A percentile compares a stretch with the other conserved stretches of the same genome.
Evolutionary conservation across 2,113 vertebrate species (phyloP).

Genomic region (Lucifuga dentata): DNA sequence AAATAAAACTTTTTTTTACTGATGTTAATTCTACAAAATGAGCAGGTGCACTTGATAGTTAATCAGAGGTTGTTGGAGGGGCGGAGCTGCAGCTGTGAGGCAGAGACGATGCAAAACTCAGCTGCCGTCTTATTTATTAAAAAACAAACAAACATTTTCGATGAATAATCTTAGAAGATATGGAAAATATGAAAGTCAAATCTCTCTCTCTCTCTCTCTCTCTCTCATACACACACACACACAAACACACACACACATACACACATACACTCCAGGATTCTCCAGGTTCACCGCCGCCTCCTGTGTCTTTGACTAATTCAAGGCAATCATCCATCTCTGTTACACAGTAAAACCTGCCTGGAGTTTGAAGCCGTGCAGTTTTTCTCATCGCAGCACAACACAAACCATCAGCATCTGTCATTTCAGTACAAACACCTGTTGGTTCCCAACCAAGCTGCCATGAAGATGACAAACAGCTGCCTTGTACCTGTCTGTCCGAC

Average conservation of each 20-base stretch:
- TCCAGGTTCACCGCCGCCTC: constrained; percentile 61
- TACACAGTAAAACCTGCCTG: constrained; percentile 48
- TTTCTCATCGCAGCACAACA: constrained; percentile 7
- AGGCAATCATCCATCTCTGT: constrained; percentile 51
- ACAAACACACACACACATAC: background rate
- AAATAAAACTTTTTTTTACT: too few species aligned
- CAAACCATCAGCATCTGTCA: constrained; percentile 34
- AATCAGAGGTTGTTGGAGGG: too few species aligned
- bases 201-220: background rate
- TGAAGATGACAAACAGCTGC: constrained; percentile 44
- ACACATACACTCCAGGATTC: background rate
- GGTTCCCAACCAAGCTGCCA: background rate
- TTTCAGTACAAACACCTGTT: constrained; percentile 51
- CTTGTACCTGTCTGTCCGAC: constrained; percentile 25
- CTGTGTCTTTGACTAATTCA: constrained; percentile 68
- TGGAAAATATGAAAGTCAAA: too few species aligned
- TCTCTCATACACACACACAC: background rate
- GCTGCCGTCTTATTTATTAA: too few species aligned
- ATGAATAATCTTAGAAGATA: too few species aligned
- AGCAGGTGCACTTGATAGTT: too few species aligned
- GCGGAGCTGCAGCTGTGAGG: too few species aligned
- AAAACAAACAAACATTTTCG: too few species aligned
- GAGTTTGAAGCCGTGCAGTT: constrained; percentile 23
- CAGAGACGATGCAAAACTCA: too few species aligned
- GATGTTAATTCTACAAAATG: too few species aligned